Conservation (phyloP, 2,113 vertebrate species). For the Otolemur garnettii region DNA sequence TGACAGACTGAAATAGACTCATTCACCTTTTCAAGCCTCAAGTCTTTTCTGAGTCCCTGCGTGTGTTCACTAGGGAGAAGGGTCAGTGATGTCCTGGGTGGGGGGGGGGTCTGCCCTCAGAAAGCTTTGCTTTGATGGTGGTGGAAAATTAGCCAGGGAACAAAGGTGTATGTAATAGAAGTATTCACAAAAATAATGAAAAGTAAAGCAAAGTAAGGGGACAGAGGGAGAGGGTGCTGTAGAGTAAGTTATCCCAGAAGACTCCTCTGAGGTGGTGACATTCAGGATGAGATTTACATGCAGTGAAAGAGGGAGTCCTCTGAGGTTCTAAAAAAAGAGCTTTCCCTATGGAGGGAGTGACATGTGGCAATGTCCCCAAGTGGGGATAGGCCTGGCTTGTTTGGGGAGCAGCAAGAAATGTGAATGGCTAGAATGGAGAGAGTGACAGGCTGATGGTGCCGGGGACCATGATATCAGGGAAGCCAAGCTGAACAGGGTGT, state of each 20-base stretch:
- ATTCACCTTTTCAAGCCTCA: neutral
- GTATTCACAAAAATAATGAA: neutral
- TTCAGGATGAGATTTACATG: neutral
- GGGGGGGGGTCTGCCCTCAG: neutral
- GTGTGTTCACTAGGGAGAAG: accelerated
- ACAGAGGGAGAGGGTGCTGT: neutral
- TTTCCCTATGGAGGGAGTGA: neutral
- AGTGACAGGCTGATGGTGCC: neutral
- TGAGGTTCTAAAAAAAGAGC: neutral
- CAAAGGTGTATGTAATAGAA: neutral
- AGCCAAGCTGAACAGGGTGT: neutral
- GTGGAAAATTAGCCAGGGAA: neutral
- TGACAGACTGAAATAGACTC: neutral
- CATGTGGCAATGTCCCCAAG: neutral
- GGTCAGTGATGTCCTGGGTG: accelerated
- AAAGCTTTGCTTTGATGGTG: neutral
- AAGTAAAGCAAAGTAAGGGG: neutral
- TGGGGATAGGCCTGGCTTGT: neutral
- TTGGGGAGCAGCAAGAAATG: accelerated
- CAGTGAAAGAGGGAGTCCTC: neutral
- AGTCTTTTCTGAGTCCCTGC: neutral
- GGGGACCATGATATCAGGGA: accelerated
- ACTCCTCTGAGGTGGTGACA: neutral
- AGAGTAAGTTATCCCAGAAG: neutral
- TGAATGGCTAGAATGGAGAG: neutral